Percentiles rank a stretch among this genome's conserved stretches.
Conservation (phyloP, 2,113 vertebrate species). For the Leucosticte australis region DNA sequence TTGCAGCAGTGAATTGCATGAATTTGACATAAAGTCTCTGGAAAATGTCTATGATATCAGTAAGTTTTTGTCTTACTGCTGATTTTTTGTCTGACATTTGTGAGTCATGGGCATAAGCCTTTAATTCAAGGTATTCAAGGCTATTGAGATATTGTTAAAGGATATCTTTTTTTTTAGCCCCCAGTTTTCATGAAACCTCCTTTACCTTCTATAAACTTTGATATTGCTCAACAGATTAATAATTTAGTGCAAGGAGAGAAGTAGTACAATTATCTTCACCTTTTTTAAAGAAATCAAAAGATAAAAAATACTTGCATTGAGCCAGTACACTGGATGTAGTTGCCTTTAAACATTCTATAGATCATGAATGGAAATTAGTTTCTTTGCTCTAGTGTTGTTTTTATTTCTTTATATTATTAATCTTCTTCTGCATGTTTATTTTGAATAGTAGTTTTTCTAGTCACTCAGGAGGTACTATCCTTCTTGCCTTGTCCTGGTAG, state of each 20-base stretch:
- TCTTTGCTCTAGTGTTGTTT: neutral
- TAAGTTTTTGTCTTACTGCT: neutral
- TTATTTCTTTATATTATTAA: neutral
- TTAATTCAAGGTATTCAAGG: neutral
- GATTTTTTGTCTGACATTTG: neutral
- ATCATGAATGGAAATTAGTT: neutral
- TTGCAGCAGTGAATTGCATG: neutral
- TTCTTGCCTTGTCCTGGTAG: neutral
- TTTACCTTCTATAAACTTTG: neutral
- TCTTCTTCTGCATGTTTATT: neutral
- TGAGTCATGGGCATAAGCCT: neutral
- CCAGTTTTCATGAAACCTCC: neutral
- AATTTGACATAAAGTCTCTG: neutral
- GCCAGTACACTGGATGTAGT: neutral
- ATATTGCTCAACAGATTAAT: neutral
- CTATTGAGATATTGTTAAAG: neutral
- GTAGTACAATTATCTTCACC: neutral
- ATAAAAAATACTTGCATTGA: neutral
- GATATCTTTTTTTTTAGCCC: neutral
- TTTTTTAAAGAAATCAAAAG: neutral
- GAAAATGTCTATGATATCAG: neutral
- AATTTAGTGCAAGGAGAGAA: neutral
- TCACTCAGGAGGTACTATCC: neutral
- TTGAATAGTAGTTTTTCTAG: neutral
- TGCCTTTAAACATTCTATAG: neutral